Conservation (phyloP, 2,113 vertebrate genomes). For the Neoarius graeffei region DNA sequence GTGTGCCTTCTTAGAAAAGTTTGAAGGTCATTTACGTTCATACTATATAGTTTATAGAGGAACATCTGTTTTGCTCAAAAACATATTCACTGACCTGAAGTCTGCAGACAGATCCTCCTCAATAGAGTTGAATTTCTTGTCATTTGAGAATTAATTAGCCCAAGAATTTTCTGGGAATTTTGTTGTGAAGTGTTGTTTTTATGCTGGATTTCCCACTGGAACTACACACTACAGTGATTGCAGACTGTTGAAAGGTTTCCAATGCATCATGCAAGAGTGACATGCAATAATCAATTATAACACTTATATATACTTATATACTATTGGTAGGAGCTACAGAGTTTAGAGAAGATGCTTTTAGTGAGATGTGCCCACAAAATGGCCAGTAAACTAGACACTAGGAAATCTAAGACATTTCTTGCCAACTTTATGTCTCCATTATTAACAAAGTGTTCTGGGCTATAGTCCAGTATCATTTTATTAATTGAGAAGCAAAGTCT, state of each 20-base stretch:
- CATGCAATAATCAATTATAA: constrained; percentile 18
- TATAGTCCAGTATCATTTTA: constrained; percentile 12
- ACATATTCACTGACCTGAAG: background rate
- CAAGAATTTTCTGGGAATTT: background rate
- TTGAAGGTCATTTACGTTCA: background rate
- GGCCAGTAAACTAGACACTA: background rate
- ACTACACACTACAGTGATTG: background rate
- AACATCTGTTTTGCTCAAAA: background rate
- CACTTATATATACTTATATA: background rate
- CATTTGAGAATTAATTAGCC: background rate
- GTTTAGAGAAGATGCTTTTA: background rate
- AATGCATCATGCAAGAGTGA: background rate
- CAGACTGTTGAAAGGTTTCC: background rate
- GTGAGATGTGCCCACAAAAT: background rate
- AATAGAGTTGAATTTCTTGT: background rate
- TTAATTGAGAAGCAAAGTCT: constrained; percentile 29
- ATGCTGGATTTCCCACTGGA: constrained; percentile 8
- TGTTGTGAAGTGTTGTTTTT: background rate
- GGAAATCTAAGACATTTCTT: background rate
- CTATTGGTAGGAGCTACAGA: background rate
- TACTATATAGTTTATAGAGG: background rate
- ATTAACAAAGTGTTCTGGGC: constrained; percentile 14
- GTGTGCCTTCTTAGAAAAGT: background rate
- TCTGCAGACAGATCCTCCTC: background rate
- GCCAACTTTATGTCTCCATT: constrained; percentile 12